Percentiles rank a stretch among this genome's conserved stretches.
phyloP scores from a whole-genome alignment of 2,113 vertebrate species.

The Equus przewalskii region DNA sequence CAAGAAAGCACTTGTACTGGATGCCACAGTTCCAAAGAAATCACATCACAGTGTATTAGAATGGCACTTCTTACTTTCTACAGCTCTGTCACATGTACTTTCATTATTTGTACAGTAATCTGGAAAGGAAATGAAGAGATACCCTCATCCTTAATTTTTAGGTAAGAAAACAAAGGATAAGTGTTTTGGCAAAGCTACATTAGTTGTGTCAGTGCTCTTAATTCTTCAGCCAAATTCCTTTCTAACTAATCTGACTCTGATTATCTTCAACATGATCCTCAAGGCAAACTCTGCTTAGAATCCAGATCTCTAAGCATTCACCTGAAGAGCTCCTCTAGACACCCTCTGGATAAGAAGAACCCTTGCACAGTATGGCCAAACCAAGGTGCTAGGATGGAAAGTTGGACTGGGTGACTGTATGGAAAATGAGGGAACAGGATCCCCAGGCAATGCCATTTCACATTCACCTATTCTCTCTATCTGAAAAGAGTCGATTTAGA shows the following conservation, averaged over 20 bases:
- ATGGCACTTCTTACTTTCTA: background rate
- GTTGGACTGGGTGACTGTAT: background rate
- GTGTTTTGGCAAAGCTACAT: background rate
- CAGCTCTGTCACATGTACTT: background rate
- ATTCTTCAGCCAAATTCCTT: conserved; percentile 5
- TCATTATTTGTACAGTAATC: conserved; percentile 40
- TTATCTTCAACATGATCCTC: background rate
- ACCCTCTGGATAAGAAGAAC: background rate
- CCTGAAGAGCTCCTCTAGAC: background rate
- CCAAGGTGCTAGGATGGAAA: background rate
- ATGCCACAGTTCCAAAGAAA: background rate
- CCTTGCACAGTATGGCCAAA: background rate
- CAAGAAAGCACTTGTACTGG: background rate
- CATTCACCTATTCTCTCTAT: background rate
- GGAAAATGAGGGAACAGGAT: background rate
- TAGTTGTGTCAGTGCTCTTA: background rate
- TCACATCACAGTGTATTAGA: background rate
- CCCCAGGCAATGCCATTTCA: background rate
- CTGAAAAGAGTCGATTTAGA: conserved; percentile 1
- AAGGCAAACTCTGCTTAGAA: background rate
- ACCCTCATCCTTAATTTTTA: background rate
- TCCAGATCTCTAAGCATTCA: background rate
- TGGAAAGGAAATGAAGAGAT: conserved; percentile 54
- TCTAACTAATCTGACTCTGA: background rate
- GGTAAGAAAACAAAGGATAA: conserved; percentile 8